Evolutionary conservation across 2,797 vertebrate genomes (phyloP).

Genomic region (Propithecus perrieri): DNA sequence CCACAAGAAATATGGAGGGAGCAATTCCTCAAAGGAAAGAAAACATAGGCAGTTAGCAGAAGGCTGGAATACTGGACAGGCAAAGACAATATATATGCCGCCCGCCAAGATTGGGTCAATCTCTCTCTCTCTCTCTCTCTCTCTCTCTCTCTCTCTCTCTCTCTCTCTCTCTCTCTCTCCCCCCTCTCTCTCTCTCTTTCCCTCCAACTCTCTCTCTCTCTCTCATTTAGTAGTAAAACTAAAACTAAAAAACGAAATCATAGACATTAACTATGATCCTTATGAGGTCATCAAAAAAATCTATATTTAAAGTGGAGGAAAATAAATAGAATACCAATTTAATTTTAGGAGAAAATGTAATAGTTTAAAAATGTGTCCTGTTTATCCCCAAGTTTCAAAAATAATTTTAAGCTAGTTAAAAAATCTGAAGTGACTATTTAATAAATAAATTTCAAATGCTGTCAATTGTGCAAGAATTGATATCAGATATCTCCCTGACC

Average conservation of each 20-base stretch:
- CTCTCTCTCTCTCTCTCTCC: neutral
- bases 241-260: neutral
- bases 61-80: neutral
- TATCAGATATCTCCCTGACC: neutral
- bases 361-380: neutral
- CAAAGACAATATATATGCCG: neutral
- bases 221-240: neutral
- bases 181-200: too few species aligned
- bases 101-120: neutral
- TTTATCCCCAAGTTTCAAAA: conserved; percentile 17
- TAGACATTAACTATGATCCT: neutral
- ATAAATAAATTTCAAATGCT: conserved; percentile 15
- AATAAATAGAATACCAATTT: neutral
- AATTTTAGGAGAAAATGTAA: neutral
- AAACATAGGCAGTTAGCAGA: neutral
- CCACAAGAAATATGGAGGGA: neutral
- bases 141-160: neutral
- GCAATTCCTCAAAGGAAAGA: neutral
- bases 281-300: neutral
- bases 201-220: too few species aligned
- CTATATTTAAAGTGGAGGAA: neutral
- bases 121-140: neutral
- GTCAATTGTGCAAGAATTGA: neutral
- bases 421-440: neutral
- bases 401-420: conserved; percentile 18